Conservation (phyloP, 2,797 vertebrate genomes). For the Coccyzus lansbergi region DNA sequence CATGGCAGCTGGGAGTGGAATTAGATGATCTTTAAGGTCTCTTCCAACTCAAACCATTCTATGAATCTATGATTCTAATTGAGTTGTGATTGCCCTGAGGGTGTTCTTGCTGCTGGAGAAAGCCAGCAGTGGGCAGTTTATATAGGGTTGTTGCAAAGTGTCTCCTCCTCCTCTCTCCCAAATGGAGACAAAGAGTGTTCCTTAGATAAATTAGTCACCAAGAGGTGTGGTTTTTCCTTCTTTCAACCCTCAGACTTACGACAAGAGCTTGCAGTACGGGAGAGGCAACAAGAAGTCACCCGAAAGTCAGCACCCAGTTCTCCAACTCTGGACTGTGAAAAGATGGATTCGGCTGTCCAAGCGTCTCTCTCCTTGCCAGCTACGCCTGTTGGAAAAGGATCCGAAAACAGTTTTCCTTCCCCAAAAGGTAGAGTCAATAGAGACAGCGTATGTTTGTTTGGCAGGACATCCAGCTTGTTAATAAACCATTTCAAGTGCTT, state of each 20-base stretch:
- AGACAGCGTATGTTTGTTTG: neutral
- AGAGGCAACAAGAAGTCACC: conserved; percentile 89
- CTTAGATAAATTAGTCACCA: neutral
- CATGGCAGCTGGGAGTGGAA: no score
- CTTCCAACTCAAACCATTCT: no score
- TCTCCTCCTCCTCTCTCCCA: neutral
- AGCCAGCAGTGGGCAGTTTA: neutral
- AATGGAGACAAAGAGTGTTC: neutral
- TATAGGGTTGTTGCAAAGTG: neutral
- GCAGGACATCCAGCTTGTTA: neutral
- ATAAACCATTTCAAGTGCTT: neutral
- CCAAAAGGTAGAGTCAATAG: conserved; percentile 83
- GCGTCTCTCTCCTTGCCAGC: conserved; percentile 95
- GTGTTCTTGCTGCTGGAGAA: neutral
- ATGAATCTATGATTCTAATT: no score
- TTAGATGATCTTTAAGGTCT: no score
- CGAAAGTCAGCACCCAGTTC: conserved; percentile 95
- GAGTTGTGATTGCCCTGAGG: neutral
- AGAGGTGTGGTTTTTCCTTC: no score
- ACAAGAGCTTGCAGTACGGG: conserved; percentile 94
- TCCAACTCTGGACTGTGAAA: conserved; percentile 91
- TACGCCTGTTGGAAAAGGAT: conserved; percentile 90
- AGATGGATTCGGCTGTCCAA: conserved; percentile 92
- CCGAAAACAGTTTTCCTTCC: conserved; percentile 88
- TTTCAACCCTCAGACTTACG: conserved; percentile 84